phyloP scores from a whole-genome alignment of 2,113 vertebrate species.

The Regulus satrapa region DNA sequence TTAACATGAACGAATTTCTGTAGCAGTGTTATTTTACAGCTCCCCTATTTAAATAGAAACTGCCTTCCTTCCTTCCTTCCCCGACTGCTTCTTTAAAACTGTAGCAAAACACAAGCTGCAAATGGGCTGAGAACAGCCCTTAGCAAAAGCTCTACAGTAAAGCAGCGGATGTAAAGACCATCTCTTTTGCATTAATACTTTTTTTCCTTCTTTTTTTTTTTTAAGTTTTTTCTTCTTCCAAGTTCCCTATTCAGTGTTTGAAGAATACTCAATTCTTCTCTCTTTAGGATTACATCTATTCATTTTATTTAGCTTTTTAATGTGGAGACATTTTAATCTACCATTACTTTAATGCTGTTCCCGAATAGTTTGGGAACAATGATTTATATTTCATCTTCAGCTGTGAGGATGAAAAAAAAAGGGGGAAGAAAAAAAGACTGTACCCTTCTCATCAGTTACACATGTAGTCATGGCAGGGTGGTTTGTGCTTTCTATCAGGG shows the following conservation, averaged over 20 bases:
- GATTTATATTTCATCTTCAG: slow-evolving; percentile 1
- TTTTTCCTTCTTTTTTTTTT: not conserved
- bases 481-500: not conserved
- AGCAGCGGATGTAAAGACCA: not conserved
- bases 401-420: not conserved
- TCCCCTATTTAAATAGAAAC: not conserved
- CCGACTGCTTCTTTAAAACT: not conserved
- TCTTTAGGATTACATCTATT: slow-evolving; percentile 61
- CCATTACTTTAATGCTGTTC: slow-evolving; percentile 47
- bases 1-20: not conserved
- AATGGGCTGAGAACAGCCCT: slow-evolving; percentile 20
- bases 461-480: not conserved
- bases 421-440: not conserved
- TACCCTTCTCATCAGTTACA: slow-evolving; percentile 20
- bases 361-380: slow-evolving; percentile 13
- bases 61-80: not conserved
- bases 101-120: slow-evolving; percentile 22
- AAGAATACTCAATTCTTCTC: slow-evolving; percentile 60
- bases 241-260: slow-evolving; percentile 48
- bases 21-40: not conserved
- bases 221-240: not conserved
- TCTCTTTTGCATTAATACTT: slow-evolving; percentile 56
- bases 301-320: slow-evolving; percentile 58
- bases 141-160: slow-evolving; percentile 26
- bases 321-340: slow-evolving; percentile 51